Percentiles rank a stretch among this genome's conserved stretches.
Evolutionary conservation across 2,888 invertebrate species (phyloP).

Genomic region (Eupithecia pulchellata): DNA sequence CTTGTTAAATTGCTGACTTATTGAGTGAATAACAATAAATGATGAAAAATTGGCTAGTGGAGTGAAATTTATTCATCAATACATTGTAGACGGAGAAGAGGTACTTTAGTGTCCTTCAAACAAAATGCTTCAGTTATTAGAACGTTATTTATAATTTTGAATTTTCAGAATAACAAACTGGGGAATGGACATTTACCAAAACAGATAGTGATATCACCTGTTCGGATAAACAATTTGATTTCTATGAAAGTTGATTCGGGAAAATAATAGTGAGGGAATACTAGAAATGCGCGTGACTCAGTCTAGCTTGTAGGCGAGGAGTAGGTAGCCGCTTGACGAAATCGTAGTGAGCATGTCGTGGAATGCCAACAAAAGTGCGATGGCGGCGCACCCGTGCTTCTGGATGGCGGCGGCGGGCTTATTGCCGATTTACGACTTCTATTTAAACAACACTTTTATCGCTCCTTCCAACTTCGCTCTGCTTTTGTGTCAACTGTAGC

Average conservation of each 20-base stretch:
- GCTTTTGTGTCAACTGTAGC: slow-evolving; percentile 22
- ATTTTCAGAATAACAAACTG: not conserved
- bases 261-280: slow-evolving; percentile 28
- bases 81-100: not conserved
- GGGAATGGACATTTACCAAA: slow-evolving; percentile 1
- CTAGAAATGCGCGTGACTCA: slow-evolving; percentile 50
- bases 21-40: slow-evolving; percentile 1
- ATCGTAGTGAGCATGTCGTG: slow-evolving; percentile 51
- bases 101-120: not conserved
- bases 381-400: slow-evolving; percentile 42
- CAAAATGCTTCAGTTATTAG: not conserved
- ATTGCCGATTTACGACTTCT: slow-evolving; percentile 62
- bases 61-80: not conserved
- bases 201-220: slow-evolving; percentile 20
- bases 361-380: slow-evolving; percentile 54
- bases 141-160: too few relatives aligned
- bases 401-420: slow-evolving; percentile 51
- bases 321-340: slow-evolving; percentile 46
- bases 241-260: slow-evolving; percentile 33
- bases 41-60: not conserved
- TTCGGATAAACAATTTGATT: slow-evolving; percentile 25
- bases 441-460: slow-evolving; percentile 54
- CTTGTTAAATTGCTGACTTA: slow-evolving; percentile 14
- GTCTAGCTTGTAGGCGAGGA: slow-evolving; percentile 39
- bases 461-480: slow-evolving; percentile 48